A percentile compares a stretch with the other conserved stretches of the same genome.
These are phyloP conservation scores for Iguana delicatissima DNA, from an alignment of 2,797 vertebrate species.

Conservation along the genomic window DNA sequence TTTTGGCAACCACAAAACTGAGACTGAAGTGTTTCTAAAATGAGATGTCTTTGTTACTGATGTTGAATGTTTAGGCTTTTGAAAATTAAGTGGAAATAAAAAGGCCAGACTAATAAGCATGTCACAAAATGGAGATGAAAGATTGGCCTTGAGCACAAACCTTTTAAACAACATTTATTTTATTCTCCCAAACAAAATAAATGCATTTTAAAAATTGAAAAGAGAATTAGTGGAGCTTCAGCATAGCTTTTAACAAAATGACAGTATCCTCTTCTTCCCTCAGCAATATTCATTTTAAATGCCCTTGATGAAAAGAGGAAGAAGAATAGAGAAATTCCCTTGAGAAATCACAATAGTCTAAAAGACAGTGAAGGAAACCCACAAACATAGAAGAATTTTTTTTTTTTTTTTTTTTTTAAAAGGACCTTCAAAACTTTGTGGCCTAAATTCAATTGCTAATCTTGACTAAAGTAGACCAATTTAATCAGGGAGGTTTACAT, in stretches of 20 bases:
- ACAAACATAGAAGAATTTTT: background rate
- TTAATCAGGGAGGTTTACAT: no score
- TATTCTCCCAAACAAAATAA: background rate
- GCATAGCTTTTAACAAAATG: constrained; percentile 41
- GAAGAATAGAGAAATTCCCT: background rate
- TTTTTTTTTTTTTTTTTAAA: no score
- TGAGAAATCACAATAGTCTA: background rate
- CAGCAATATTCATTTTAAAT: constrained; percentile 18
- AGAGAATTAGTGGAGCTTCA: constrained; percentile 26
- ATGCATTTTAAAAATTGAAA: constrained; percentile 31
- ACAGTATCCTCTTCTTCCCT: background rate
- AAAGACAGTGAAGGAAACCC: background rate
- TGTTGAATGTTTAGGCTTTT: constrained; percentile 23
- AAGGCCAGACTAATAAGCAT: background rate
- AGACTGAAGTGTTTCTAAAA: constrained; percentile 26
- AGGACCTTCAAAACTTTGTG: background rate
- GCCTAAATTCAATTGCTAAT: no score
- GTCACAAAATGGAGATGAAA: constrained; percentile 26
- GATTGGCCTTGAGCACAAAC: background rate
- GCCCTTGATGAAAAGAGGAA: background rate
- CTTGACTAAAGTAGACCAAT: no score
- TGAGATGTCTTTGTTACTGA: background rate
- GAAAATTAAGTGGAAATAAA: background rate
- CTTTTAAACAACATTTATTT: constrained; percentile 23
- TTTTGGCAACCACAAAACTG: constrained; percentile 32